Evolutionary conservation across 2,797 vertebrate species (phyloP).

Genomic region (Characodon lateralis): DNA sequence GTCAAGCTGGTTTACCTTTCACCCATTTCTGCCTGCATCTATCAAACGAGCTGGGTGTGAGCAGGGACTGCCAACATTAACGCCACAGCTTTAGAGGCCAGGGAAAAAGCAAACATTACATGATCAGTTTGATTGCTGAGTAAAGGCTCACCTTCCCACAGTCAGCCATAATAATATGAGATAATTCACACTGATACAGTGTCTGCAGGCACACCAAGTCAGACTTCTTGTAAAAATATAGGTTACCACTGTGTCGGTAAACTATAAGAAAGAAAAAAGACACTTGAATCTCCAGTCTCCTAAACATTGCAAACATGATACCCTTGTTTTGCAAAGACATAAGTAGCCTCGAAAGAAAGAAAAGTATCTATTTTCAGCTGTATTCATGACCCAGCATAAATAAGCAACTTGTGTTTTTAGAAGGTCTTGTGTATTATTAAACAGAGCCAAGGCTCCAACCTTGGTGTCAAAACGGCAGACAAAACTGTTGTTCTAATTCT

Average conservation of each 20-base stretch:
- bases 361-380: not conserved
- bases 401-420: not conserved
- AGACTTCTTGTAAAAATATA: slow-evolving; percentile 12
- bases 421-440: slow-evolving; percentile 4
- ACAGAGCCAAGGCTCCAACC: slow-evolving; percentile 23
- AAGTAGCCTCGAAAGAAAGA: not conserved
- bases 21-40: slow-evolving; percentile 18
- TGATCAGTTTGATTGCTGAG: not conserved
- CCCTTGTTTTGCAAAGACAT: not conserved
- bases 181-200: slow-evolving; percentile 1
- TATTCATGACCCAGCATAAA: not conserved
- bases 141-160: slow-evolving; percentile 20
- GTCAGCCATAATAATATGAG: not conserved
- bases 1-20: slow-evolving; percentile 21
- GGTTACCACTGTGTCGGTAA: slow-evolving; percentile 23
- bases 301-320: not conserved
- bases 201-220: slow-evolving; percentile 14
- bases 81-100: slow-evolving; percentile 58
- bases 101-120: slow-evolving; percentile 50
- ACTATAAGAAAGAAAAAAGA: not conserved
- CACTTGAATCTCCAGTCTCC: not conserved
- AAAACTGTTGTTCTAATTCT: not conserved
- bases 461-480: not conserved
- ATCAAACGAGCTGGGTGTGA: slow-evolving; percentile 19
- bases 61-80: slow-evolving; percentile 40